Evolutionary conservation across 1,140 invertebrate genomes (phyloP), one percentile per base, ranked within the genome.

Genomic region (Ganaspis sp.): DNA sequence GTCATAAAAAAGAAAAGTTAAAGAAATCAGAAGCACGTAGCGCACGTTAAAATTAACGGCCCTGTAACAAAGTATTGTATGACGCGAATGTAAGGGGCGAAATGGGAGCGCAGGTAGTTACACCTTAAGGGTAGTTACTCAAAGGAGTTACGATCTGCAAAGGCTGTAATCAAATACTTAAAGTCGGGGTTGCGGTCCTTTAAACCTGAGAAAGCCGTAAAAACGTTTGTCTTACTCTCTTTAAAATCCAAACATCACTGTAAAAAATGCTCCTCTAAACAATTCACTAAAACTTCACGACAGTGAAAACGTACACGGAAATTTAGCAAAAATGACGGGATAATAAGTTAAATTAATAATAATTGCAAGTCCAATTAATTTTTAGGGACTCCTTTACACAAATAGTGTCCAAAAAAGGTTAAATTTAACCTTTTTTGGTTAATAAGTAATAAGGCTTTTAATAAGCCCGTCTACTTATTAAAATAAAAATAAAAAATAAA

Each of bases 1-100:
- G 77, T 73, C 81, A 74, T 83, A 84, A 86, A 84, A 81, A 77
- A 80, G 76, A 81, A 75, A 86, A 87, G 86, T 86, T 85, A 79
- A 84, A 86, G 84, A 88, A 90, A 91, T 87, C 88, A 83, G 80
- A 80, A 81, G 79, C 89, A 90, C 90, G 89, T 91, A 89, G 79
- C 69, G 71, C 54, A 73, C 87, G 87, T 91, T 91, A 91, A 91
- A 91, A 91, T 91, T 91, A 91, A 91, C 90, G 87, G 83, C 84
- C 81, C 70, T 79, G 86, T 91, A 88, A 90, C 88, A 88, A 90
- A 90, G 88, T 90, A 90, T 87, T 84, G 85, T 82, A 85, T 82
- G 82, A 78, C 45, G 81, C 75, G 83, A 77, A 75, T 26, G 71
- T 71, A 69, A 64, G 79, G 70, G 75, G 42, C 64, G 19, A 79